Conservation (phyloP, 1,140 invertebrate genomes). For the Calephelis nemesis region DNA sequence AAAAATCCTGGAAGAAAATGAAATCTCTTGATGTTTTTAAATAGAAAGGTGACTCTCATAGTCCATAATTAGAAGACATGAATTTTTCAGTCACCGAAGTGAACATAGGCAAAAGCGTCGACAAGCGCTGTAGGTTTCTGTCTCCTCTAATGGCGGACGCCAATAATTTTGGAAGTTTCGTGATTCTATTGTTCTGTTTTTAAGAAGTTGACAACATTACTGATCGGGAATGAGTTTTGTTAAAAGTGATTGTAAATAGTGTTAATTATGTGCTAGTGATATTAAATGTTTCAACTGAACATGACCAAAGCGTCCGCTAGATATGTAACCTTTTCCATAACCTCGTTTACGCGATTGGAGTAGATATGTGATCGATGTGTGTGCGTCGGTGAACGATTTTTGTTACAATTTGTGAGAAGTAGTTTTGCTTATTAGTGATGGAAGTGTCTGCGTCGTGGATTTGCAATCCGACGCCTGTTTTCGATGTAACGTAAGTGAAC, state of each 20-base stretch:
- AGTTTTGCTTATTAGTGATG: slow-evolving; percentile 79
- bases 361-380: slow-evolving; percentile 84
- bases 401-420: slow-evolving; percentile 78
- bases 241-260: slow-evolving; percentile 59
- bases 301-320: slow-evolving; percentile 76
- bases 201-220: slow-evolving; percentile 45
- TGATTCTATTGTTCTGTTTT: slow-evolving; percentile 78
- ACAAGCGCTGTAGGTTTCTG: slow-evolving; percentile 72
- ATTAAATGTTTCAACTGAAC: slow-evolving; percentile 73
- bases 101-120: slow-evolving; percentile 75
- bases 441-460: slow-evolving; percentile 77
- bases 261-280: slow-evolving; percentile 68
- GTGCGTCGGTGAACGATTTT: slow-evolving; percentile 82
- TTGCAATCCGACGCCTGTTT: slow-evolving; percentile 78
- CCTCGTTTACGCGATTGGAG: slow-evolving; percentile 85
- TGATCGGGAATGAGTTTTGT: slow-evolving; percentile 59
- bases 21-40: not conserved
- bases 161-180: slow-evolving; percentile 78
- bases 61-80: slow-evolving; percentile 28
- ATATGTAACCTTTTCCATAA: slow-evolving; percentile 84
- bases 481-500: slow-evolving; percentile 79
- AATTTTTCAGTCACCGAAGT: slow-evolving; percentile 69
- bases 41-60: slow-evolving; percentile 15
- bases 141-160: slow-evolving; percentile 78
- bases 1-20: slow-evolving; percentile 1